Percentiles rank a stretch among this genome's conserved stretches.
phyloP scores from a whole-genome alignment of 1,140 invertebrate genomes.

The Drosophila ambigua region DNA sequence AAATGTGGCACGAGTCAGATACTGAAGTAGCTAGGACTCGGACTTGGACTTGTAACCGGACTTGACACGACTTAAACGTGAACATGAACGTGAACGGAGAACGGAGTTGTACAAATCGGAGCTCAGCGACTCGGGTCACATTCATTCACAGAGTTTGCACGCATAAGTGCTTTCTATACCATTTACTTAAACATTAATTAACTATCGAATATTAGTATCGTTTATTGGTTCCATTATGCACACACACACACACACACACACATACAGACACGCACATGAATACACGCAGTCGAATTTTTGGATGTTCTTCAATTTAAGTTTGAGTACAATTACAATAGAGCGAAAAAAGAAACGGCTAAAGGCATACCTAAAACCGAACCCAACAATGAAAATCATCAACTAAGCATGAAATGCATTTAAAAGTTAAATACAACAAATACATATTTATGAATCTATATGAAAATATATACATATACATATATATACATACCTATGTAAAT shows the following conservation, averaged over 20 bases:
- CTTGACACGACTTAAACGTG: too few species aligned
- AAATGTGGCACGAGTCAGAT: constrained; percentile 68
- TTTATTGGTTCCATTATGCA: constrained; percentile 26
- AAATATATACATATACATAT: constrained; percentile 17
- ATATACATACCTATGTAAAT: constrained; percentile 33
- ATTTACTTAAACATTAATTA: constrained; percentile 58
- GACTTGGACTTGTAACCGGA: too few species aligned
- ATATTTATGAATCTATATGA: constrained; percentile 31
- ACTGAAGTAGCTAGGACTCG: too few species aligned
- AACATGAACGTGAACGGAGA: constrained; percentile 17
- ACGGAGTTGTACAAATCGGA: constrained; percentile 63
- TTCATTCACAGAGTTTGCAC: constrained; percentile 40
- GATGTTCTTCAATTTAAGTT: constrained; percentile 16
- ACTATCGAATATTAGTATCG: constrained; percentile 51
- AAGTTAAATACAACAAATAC: constrained; percentile 51
- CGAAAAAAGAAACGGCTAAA: constrained; percentile 6
- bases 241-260: constrained; percentile 6
- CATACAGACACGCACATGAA: constrained; percentile 1
- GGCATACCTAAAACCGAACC: constrained; percentile 45
- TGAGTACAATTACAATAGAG: constrained; percentile 11
- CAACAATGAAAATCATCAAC: constrained; percentile 72
- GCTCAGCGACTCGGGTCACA: constrained; percentile 69
- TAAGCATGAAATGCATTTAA: constrained; percentile 80
- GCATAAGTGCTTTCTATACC: constrained; percentile 56
- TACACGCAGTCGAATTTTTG: constrained; percentile 16